phyloP scores from a whole-genome alignment of 2,888 invertebrate species.

The Gymnoscelis rufifasciata region DNA sequence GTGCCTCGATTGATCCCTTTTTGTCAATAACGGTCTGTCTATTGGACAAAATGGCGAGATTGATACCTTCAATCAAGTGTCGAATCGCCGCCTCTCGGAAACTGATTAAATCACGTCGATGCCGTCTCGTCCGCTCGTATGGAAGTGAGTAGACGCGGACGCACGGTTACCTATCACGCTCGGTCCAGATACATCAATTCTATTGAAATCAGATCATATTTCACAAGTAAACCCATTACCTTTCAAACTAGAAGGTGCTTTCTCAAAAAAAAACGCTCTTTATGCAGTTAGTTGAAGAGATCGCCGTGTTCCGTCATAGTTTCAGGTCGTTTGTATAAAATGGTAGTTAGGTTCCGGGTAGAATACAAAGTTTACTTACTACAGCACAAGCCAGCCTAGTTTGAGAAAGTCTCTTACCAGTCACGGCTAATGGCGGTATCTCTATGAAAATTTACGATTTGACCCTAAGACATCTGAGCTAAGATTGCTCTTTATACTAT shows the following conservation, averaged over 20 bases:
- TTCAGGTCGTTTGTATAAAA: slow-evolving; percentile 22
- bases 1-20: slow-evolving; percentile 70
- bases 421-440: slow-evolving; percentile 28
- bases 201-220: slow-evolving; percentile 47
- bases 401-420: slow-evolving; percentile 28
- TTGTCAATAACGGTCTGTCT: slow-evolving; percentile 71
- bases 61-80: slow-evolving; percentile 74
- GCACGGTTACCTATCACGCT: slow-evolving; percentile 64
- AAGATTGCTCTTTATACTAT: slow-evolving; percentile 35
- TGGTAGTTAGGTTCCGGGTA: slow-evolving; percentile 14
- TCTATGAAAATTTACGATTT: slow-evolving; percentile 37
- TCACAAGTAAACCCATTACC: slow-evolving; percentile 32
- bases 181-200: slow-evolving; percentile 53
- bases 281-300: slow-evolving; percentile 12
- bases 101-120: slow-evolving; percentile 75
- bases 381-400: slow-evolving; percentile 18
- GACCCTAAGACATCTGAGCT: slow-evolving; percentile 35
- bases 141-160: slow-evolving; percentile 58
- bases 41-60: slow-evolving; percentile 70
- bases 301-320: slow-evolving; percentile 18
- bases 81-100: slow-evolving; percentile 61
- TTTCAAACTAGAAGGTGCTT: slow-evolving; percentile 19
- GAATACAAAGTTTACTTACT: slow-evolving; percentile 17
- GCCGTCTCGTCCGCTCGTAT: slow-evolving; percentile 43
- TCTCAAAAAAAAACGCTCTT: slow-evolving; percentile 13